Base-by-base conservation (phyloP, 2,888 invertebrate genomes). In the Machimus rusticus region DNA sequence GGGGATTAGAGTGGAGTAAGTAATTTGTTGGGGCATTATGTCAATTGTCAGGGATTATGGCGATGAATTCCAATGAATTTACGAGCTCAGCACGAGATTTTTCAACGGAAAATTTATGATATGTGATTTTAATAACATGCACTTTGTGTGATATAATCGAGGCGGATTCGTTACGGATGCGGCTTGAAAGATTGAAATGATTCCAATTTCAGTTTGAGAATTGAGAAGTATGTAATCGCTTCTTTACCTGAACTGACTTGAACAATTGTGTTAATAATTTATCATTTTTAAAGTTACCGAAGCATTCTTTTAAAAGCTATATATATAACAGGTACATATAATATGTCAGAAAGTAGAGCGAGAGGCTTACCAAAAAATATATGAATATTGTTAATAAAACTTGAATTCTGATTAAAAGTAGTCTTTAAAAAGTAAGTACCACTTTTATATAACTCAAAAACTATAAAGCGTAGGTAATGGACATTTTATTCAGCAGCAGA, bases 11-110 rank as follows among this genome's bases (percentile, higher is more conserved):
- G 84, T 84, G 74, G 74, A 84, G 66, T 84, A 84, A 84, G 66
- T 66, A 84, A 84, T 84, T 84, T 84, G 84, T 84, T 74, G 66
- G 84, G 66, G 84, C 66, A 82, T 84, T 84, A 84, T 84, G 84
- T 84, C 84, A 84, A 66, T 84, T 84, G 84, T 74, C 66, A 66
- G 16, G 84, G 74, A 74, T 84, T 74, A 39, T 39, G 37, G 39
- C 43, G 66, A 39, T 57, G 37, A 66, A 39, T 74, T 39, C 74
- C 74, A 39, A 74, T 84, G 66, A 84, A 84, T 84, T 84, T 84
- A 66, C 37, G 66, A 74, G 19, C 66, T 28, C 46, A 81, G 19
- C 31, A 34, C 39, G 34, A 84, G 84, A 84, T 66, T 84, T 74
- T 81, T 81, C 23, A 23, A 5, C 51, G 46, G 46, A 43, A 79